Evolutionary conservation across 2,888 invertebrate species (phyloP), one percentile per base, ranked within the genome.

Genomic region (Acrobasis suavella): DNA sequence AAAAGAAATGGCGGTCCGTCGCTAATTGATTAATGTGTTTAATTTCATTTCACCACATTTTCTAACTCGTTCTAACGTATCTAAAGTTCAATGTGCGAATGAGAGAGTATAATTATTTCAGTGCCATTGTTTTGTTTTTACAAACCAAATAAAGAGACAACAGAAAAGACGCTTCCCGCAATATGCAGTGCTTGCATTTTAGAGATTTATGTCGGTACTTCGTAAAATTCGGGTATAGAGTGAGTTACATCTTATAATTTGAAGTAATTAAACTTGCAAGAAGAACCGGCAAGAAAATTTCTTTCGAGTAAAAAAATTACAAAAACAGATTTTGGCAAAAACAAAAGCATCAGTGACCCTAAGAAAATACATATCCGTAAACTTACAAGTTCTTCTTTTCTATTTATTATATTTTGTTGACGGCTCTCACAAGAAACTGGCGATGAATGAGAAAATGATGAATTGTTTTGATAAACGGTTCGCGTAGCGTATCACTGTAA

Each of bases 11-110:
- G 69, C 51, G 63, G 62, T 60, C 69, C 69, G 63, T 63, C 66
- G 65, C 75, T 78, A 81, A 83, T 83, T 79, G 81, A 82, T 81
- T 77, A 73, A 81, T 80, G 74, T 78, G 73, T 77, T 81, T 77
- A 81, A 78, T 78, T 80, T 73, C 72, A 76, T 69, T 65, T 64
- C 71, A 73, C 73, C 69, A 66, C 65, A 68, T 72, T 65, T 64
- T 72, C 65, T 63, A 61, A 64, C 67, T 69, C 70, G 66, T 66
- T 73, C 68, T 63, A 62, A 58, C 69, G 52, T 58, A 37, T 58
- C 63, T 58, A 51, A 22, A 60, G 50, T 62, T 9, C 37, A 46
- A 58, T 58, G 66, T 59, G 17, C 61, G 70, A 75, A 59, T 38
- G 69, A 70, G 72, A 74, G 17, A 38, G 66, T 16, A 17, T 56